phyloP scores from a whole-genome alignment of 2,113 vertebrate species.

The Rhinopomastus cyanomelas region DNA sequence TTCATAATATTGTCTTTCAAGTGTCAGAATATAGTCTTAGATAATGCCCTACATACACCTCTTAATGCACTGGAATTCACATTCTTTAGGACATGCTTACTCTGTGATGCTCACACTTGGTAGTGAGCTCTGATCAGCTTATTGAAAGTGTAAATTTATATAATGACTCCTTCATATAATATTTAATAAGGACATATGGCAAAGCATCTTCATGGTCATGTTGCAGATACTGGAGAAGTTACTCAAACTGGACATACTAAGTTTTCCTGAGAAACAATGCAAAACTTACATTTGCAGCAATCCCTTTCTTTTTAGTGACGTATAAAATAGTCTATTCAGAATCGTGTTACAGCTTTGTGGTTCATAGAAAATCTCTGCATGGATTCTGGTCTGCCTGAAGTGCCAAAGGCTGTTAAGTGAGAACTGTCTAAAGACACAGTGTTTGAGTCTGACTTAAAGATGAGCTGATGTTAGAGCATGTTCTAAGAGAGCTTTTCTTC shows the following conservation, averaged over 20 bases:
- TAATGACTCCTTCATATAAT: background rate
- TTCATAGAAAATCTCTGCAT: background rate
- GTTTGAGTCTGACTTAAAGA: background rate
- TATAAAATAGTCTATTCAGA: background rate
- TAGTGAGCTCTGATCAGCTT: background rate
- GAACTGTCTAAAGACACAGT: background rate
- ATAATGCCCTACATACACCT: background rate
- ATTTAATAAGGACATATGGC: background rate
- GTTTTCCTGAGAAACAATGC: background rate
- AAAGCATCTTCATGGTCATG: rapidly evolving
- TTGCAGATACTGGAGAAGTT: background rate
- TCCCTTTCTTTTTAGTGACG: background rate
- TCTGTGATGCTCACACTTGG: background rate
- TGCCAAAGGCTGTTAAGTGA: background rate
- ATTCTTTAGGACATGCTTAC: background rate
- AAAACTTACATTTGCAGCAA: background rate
- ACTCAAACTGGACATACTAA: background rate
- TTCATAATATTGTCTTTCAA: background rate
- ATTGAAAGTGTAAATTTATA: background rate
- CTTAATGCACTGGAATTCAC: background rate
- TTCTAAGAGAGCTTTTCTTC: background rate
- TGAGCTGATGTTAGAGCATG: background rate
- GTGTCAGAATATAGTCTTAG: background rate
- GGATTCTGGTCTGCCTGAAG: background rate
- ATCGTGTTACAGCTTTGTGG: background rate